Conservation (phyloP, 1,140 invertebrate species). For the Brachystomella parvula region DNA sequence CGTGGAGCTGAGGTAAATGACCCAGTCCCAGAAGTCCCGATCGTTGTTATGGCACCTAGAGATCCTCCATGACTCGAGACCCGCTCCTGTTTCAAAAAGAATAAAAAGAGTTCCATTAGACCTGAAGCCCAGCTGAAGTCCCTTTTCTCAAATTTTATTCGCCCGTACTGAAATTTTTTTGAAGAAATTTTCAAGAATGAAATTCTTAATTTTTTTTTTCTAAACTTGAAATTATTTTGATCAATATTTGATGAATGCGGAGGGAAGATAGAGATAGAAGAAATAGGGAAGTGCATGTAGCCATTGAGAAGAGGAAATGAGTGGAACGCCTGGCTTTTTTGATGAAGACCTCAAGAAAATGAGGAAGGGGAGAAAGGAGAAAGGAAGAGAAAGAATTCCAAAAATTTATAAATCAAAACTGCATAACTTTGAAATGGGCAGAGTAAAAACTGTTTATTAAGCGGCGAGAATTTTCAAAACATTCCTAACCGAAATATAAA, state of each 20-base stretch:
- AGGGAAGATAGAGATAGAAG: constrained; percentile 4
- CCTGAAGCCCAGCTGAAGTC: too few relatives aligned
- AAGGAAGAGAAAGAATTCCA: constrained; percentile 10
- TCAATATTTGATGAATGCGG: neutral
- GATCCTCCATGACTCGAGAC: constrained; percentile 53
- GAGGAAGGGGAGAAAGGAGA: neutral
- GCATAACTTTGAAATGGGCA: constrained; percentile 6
- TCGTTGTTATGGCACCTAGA: constrained; percentile 56
- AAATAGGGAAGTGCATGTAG: too few relatives aligned
- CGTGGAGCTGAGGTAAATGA: constrained; percentile 55
- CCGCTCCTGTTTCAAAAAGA: too few relatives aligned
- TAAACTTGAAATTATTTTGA: neutral
- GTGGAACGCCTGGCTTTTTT: neutral
- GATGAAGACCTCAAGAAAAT: neutral
- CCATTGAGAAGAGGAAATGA: constrained; percentile 4
- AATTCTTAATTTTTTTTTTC: neutral
- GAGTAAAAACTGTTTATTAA: neutral
- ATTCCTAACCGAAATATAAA: too few relatives aligned
- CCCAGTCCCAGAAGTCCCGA: constrained; percentile 50
- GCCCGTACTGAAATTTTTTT: too few relatives aligned
- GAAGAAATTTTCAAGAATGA: too few relatives aligned
- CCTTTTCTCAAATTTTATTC: too few relatives aligned
- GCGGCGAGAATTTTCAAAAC: too few relatives aligned
- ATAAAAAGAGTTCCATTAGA: too few relatives aligned
- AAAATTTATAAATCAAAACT: constrained; percentile 1